Percentiles rank a stretch among this genome's conserved stretches.
Conservation (phyloP, 1,140 invertebrate species). For the Drosophila nannoptera region DNA sequence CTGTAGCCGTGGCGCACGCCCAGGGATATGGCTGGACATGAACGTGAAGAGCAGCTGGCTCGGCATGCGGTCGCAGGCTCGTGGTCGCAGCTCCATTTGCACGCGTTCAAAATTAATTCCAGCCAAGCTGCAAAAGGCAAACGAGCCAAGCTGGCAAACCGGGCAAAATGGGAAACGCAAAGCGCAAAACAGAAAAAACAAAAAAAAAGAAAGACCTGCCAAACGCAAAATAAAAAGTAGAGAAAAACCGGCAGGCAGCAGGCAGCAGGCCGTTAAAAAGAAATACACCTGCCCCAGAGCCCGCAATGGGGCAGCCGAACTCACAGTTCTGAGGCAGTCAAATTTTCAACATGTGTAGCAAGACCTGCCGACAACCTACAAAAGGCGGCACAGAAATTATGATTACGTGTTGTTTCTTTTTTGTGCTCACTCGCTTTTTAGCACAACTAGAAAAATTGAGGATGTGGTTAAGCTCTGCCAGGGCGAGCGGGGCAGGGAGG, state of each 20-base stretch:
- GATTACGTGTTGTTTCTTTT: slow-evolving; percentile 28
- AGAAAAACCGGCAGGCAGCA: slow-evolving; percentile 45
- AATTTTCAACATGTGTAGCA: slow-evolving; percentile 60
- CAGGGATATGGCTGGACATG: slow-evolving; percentile 16
- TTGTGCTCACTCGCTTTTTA: slow-evolving; percentile 21
- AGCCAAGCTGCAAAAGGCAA: slow-evolving; percentile 66
- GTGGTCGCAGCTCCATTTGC: slow-evolving; percentile 41
- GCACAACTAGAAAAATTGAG: slow-evolving; percentile 70
- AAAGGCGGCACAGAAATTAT: slow-evolving; percentile 52
- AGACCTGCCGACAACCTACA: slow-evolving; percentile 28
- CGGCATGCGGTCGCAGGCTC: slow-evolving; percentile 21
- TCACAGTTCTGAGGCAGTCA: slow-evolving; percentile 25
- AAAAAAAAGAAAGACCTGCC: neutral
- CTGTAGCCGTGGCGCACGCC: slow-evolving; percentile 34
- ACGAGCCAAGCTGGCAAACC: too few species aligned
- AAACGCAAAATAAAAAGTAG: neutral
- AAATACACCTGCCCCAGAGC: slow-evolving; percentile 62
- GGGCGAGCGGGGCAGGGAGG: neutral
- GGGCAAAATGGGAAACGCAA: slow-evolving; percentile 1
- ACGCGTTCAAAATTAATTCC: slow-evolving; percentile 64
- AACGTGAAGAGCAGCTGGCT: slow-evolving; percentile 49
- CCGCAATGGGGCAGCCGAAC: slow-evolving; percentile 28
- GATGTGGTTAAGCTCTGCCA: slow-evolving; percentile 58
- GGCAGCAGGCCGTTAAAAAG: slow-evolving; percentile 43
- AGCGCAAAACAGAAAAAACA: too few species aligned